Base-by-base conservation (phyloP, 2,113 vertebrate species). In the Trogon melanurus region DNA sequence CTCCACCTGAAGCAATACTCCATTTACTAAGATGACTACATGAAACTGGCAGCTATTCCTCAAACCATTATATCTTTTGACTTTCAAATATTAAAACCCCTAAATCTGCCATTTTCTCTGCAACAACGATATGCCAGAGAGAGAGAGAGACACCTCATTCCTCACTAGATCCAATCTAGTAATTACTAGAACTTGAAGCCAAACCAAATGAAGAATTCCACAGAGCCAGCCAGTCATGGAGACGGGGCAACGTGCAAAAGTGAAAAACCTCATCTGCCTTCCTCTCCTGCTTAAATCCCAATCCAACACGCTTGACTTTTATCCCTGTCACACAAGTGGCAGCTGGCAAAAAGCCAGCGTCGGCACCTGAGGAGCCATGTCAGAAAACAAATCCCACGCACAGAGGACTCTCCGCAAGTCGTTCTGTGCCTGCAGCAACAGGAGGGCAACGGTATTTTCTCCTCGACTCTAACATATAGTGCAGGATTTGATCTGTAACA, bases 191-290 rank as follows among this genome's bases (percentile, higher is more conserved):
- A 72, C 10, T 21, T 0, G 2, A 54, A 90, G 50, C 34, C 75
- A 54, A 90, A 45, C 34, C 75, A 72, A 47, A 75, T 1, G 0
- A 88, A 34, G 9, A 38, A 14, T 38, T 80, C 30, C 3, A 3
- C 56, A 78, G 78, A 83, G 56, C 30, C 18, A 21, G 25, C 48
- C 25, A 12, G 23, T 16, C 44, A 62, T 0, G 0, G 61, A 74
- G 51, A 38, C 2, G 7, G 29, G 45, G 34, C 45, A 41, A 27
- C 0, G 1, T 0, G 2, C 6, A 14, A 16, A 0, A 16, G 16
- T 17, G 32, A 69, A 30, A 65, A 54, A 13, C 16, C 14, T 2
- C 12, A 5, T 32, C 29, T 64, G 19, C 44, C 62, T n/a, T 20
- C 60, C 47, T 13, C 13, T 26, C 10, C 41, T 20, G 25, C 73